Percentiles rank a stretch among this genome's conserved stretches.
phyloP scores from a whole-genome alignment of 2,113 vertebrate species.

The Eonycteris spelaea region DNA sequence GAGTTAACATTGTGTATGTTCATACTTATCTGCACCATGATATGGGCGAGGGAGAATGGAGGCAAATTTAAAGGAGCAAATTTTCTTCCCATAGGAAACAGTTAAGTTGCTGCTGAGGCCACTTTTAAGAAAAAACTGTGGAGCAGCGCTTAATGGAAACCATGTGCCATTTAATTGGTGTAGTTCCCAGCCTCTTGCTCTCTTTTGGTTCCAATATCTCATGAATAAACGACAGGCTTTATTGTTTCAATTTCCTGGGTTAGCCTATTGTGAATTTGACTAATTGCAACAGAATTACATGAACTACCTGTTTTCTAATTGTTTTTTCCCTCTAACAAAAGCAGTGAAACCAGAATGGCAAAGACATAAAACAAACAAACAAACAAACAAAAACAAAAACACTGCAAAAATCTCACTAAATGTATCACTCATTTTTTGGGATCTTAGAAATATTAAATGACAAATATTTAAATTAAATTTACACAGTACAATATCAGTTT shows the following conservation, averaged over 20 bases:
- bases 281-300: not conserved
- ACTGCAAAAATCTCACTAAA: no score
- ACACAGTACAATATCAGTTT: not conserved
- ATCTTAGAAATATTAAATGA: not conserved
- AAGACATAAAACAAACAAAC: not conserved
- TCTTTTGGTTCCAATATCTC: conserved; percentile 3
- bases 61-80: not conserved
- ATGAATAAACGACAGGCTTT: not conserved
- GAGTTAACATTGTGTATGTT: not conserved
- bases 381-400: no score
- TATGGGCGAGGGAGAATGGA: not conserved
- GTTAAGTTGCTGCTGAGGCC: not conserved
- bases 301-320: not conserved
- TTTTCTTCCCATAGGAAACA: conserved; percentile 26
- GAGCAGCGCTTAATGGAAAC: not conserved
- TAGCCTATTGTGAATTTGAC: conserved; percentile 16
- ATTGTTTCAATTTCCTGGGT: not conserved
- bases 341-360: not conserved
- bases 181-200: not conserved
- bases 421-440: not conserved
- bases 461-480: not conserved
- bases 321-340: not conserved
- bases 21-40: not conserved
- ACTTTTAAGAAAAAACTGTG: not conserved
- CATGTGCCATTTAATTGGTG: not conserved